Evolutionary conservation across 1,140 invertebrate species (phyloP).

Genomic region (Saccostrea glomerata): DNA sequence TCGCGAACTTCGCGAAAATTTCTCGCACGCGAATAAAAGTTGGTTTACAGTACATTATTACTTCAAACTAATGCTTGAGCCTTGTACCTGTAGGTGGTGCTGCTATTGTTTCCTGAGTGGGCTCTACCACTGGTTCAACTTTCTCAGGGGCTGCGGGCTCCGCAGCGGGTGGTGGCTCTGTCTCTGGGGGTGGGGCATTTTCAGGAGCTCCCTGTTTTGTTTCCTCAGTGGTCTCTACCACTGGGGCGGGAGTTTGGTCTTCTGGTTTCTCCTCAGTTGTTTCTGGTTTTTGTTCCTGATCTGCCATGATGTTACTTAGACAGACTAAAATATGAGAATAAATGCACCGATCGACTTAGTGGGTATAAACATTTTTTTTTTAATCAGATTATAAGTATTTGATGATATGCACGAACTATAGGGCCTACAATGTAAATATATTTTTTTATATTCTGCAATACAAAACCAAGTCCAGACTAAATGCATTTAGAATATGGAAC

Average conservation of each 20-base stretch:
- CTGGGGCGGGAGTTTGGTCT: slow-evolving; percentile 32
- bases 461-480: too few relatives aligned
- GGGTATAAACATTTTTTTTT: too few relatives aligned
- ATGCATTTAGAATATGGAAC: too few relatives aligned
- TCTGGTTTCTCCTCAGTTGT: slow-evolving; percentile 20
- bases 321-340: not conserved
- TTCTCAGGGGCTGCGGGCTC: slow-evolving; percentile 18
- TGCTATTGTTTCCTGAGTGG: slow-evolving; percentile 41
- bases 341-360: not conserved
- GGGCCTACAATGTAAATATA: too few relatives aligned
- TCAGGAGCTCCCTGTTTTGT: slow-evolving; percentile 25
- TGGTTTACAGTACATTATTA: too few relatives aligned
- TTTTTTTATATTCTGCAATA: too few relatives aligned
- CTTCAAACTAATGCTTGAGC: not conserved
- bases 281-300: slow-evolving; percentile 57
- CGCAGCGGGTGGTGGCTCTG: slow-evolving; percentile 30
- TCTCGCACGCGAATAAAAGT: too few relatives aligned
- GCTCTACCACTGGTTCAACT: slow-evolving; percentile 18
- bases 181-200: slow-evolving; percentile 24
- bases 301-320: slow-evolving; percentile 61
- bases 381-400: too few relatives aligned
- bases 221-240: not conserved
- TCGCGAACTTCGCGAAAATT: too few relatives aligned
- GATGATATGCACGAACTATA: too few relatives aligned
- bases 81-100: not conserved